These are phyloP conservation scores for Bemisia tabaci DNA, from an alignment of 1,140 invertebrate species.

Conservation along the genomic window DNA sequence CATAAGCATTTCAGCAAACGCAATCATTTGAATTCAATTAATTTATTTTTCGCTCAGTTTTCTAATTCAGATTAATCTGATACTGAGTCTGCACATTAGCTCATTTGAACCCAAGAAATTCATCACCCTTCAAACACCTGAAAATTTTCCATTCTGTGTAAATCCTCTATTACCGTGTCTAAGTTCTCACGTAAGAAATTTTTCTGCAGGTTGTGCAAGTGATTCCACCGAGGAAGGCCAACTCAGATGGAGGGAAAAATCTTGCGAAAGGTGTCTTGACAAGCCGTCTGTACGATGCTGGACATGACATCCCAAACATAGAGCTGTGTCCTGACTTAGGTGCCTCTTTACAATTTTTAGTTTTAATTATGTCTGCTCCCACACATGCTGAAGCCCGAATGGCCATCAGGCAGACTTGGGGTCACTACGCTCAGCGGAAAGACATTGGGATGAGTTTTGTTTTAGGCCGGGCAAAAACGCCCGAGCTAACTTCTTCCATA, in stretches of 20 bases:
- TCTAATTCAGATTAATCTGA: no score
- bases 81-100: no score
- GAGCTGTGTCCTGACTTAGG: conserved; percentile 17
- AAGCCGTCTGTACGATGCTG: conserved; percentile 18
- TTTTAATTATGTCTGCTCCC: conserved; percentile 59
- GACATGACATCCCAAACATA: conserved; percentile 17
- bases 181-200: no score
- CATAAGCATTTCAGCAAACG: no score
- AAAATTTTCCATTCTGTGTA: no score
- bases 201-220: conserved; percentile 9
- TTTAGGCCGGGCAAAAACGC: conserved; percentile 36
- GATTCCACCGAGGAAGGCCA: conserved; percentile 12
- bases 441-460: conserved; percentile 66
- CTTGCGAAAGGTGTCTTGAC: conserved; percentile 17
- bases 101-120: no score
- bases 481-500: neutral
- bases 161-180: no score
- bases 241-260: conserved; percentile 9
- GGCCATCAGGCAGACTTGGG: conserved; percentile 75
- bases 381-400: conserved; percentile 52
- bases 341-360: conserved; percentile 33
- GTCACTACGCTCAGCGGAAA: conserved; percentile 52
- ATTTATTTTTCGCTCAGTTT: no score
- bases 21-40: no score
- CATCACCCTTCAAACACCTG: no score